Percentiles rank a stretch among this genome's conserved stretches.
Conservation (phyloP, 1,140 invertebrate species). For the Leptonema lineaticorne region DNA sequence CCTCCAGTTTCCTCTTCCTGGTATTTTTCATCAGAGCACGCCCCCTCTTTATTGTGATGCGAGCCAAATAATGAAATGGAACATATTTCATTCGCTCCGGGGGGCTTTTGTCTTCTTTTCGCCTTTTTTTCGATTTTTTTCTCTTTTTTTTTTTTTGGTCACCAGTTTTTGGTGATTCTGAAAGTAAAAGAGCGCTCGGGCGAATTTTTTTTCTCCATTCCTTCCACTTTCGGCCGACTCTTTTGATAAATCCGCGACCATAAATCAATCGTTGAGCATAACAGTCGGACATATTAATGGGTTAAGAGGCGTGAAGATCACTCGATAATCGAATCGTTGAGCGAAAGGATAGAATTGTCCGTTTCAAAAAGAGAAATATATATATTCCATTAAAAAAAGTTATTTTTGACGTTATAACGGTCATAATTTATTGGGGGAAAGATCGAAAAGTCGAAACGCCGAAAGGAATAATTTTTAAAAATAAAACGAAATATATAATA, state of each 20-base stretch:
- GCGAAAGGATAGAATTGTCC: too few relatives aligned
- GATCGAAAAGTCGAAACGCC: too few relatives aligned
- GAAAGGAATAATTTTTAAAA: too few relatives aligned
- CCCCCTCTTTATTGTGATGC: background rate
- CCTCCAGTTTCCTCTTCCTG: constrained; percentile 10
- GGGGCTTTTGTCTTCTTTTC: background rate
- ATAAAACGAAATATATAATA: too few relatives aligned
- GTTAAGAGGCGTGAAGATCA: constrained; percentile 17
- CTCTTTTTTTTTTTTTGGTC: too few relatives aligned
- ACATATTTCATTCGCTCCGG: constrained; percentile 13
- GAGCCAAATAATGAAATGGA: constrained; percentile 15
- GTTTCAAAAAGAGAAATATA: too few relatives aligned
- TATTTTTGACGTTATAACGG: too few relatives aligned
- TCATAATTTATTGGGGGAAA: too few relatives aligned
- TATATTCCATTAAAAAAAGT: too few relatives aligned
- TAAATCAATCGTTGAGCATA: constrained; percentile 7
- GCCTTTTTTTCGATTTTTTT: too few relatives aligned
- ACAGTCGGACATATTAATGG: constrained; percentile 11
- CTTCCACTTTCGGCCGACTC: too few relatives aligned
- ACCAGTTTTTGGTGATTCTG: background rate
- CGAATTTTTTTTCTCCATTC: too few relatives aligned
- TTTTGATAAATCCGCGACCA: background rate
- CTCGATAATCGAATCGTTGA: constrained; percentile 5
- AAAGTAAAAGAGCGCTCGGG: background rate
- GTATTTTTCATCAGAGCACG: constrained; percentile 8